Base-by-base conservation (phyloP, 2,888 invertebrate species). In the Aphrophora alni region DNA sequence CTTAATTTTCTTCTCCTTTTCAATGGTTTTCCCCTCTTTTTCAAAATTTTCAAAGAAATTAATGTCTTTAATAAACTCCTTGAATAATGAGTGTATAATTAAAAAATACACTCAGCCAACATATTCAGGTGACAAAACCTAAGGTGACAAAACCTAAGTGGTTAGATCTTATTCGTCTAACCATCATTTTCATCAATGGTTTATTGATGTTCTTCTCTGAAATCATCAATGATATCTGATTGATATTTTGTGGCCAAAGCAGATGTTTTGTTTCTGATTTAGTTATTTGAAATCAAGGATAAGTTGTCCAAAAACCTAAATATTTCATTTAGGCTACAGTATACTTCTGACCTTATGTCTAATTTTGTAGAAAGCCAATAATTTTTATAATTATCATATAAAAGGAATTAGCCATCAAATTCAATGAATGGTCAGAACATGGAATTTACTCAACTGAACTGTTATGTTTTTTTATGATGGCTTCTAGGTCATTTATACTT, bases 391-490 rank as follows among this genome's bases (percentile, higher is more conserved):
- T 75, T 25, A 75, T 44, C 38, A 75, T 59, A 59, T 75, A 51
- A 59, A 75, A 75, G 3, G 75, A 44, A 38, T 75, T 75, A 26
- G 38, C 75, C n/a, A 75, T 51, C 44, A 75, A 24, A 75, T 75
- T 75, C 33, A 75, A 27, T 14, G 75, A 75, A 59, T 51, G 75
- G 26, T 44, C 75, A 59, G 75, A 75, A 26, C 75, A 75, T 59
- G 75, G 59, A 44, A 75, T 26, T 25, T 51, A 75, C 26, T 75
- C 59, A 59, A 51, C 75, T 51, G 8, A 59, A 59, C n/a, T 59
- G 14, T 75, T 75, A 25, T 75, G 59, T n/a, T 3, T 75, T 75
- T 75, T 75, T 75, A 75, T 75, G 24, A 21, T 44, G n/a, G 75
- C 75, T 75, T 75, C 44, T 12, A 75, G 27, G 3, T 51, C 75